Conservation (phyloP, 2,113 vertebrate genomes). For the Sylvilagus bachmani region DNA sequence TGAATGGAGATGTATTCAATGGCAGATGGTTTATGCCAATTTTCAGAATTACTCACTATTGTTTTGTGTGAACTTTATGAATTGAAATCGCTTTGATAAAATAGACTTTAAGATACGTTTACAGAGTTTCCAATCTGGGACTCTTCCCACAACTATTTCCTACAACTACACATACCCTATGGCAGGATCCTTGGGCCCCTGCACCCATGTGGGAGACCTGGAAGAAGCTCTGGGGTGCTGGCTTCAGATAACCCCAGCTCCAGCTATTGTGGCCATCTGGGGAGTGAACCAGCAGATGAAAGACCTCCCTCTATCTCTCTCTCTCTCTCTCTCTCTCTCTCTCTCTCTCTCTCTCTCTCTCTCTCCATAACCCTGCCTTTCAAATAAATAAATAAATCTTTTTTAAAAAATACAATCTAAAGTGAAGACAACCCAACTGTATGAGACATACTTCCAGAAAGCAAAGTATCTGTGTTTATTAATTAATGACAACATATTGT, state of each 20-base stretch:
- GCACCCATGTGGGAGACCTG: no score
- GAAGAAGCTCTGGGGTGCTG: no score
- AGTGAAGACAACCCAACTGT: not conserved
- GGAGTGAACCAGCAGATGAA: no score
- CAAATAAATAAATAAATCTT: no score
- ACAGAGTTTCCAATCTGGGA: not conserved
- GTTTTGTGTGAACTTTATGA: not conserved
- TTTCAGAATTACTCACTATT: slow-evolving; percentile 30
- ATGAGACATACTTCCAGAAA: not conserved
- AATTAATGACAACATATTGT: not conserved
- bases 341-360: no score
- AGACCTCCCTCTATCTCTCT: no score
- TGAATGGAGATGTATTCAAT: not conserved
- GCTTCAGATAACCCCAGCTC: no score
- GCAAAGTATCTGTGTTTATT: not conserved
- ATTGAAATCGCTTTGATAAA: not conserved
- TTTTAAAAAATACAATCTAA: not conserved
- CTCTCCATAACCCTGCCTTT: no score
- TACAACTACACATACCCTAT: not conserved
- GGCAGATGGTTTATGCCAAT: not conserved
- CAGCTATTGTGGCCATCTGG: no score
- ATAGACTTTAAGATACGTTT: not conserved
- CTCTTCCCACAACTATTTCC: not conserved
- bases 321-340: no score
- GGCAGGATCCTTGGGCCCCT: not conserved